Evolutionary conservation across 2,888 invertebrate genomes (phyloP), one percentile per base, ranked within the genome.

Genomic region (Ichneumoninae sp.): DNA sequence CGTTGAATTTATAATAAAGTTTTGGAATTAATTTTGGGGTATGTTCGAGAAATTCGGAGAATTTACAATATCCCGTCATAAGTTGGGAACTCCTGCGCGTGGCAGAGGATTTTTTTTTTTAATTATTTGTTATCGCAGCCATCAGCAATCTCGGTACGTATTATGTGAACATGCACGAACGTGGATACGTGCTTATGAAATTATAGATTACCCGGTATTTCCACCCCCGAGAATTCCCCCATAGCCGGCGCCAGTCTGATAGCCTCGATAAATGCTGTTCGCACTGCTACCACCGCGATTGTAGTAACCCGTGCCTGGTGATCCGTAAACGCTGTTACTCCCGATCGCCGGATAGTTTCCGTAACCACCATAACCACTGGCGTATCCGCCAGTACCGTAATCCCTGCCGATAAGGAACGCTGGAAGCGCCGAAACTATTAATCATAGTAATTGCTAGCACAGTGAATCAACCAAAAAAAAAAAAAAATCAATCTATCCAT

Each of bases 391-490:
- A 50, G 71, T 87, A 7, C 83, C 83, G 71, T 91, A 92, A 10
- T 91, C 92, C 71, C 88, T 89, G 63, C 86, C 84, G 50, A 90
- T 54, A 36, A 90, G 86, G 74, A 91, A 91, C 13, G 89, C 92
- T 90, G 86, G 47, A 86, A 89, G 40, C 40, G 69, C 36, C 78
- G 44, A 66, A 75, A 57, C 13, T 73, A 71, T 81, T 44, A 22
- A 40, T 60, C 16, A 54, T 26, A 16, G 33, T 6, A 4, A 26
- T 26, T 16, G 30, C 30, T 13, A 63, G 33, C 5, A 0, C 52
- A 13, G 52, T 54, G 52, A 54, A 26, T 0, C 26, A 2, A 1
- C 3, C 26, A 0, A 22, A 22, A 50, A 13, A 52, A 0, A 22
- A 22, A 50, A 13, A 52, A 52, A 52, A n/a, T 5, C 6, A 0